Conservation (phyloP, 1,140 invertebrate species). For the Melitaea cinxia region DNA sequence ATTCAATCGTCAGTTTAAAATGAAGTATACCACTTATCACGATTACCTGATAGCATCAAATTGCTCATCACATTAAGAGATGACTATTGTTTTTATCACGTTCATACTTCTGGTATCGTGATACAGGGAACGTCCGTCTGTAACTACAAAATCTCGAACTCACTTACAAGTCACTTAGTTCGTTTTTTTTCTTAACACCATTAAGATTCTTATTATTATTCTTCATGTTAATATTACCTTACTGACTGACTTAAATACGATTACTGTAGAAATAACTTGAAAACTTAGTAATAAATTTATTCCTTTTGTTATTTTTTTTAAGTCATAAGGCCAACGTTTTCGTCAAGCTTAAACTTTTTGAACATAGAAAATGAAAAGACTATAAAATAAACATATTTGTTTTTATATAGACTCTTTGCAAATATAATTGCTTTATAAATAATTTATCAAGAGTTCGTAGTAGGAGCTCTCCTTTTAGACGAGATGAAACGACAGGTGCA, state of each 20-base stretch:
- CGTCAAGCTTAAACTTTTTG: too few species aligned
- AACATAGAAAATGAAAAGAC: too few species aligned
- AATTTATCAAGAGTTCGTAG: conserved; percentile 28
- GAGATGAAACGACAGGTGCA: conserved; percentile 63
- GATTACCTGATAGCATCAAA: conserved; percentile 18
- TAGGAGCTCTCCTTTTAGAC: conserved; percentile 24
- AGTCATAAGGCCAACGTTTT: too few species aligned
- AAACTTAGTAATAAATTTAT: too few species aligned
- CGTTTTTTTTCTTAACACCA: neutral
- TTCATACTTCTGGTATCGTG: conserved; percentile 26
- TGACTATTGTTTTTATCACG: conserved; percentile 39
- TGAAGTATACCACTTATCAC: conserved; percentile 1
- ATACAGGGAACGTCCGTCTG: conserved; percentile 10
- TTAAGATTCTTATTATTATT: too few species aligned
- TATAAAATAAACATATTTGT: too few species aligned
- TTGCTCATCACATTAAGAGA: conserved; percentile 30
- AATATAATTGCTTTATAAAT: too few species aligned
- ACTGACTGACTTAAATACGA: too few species aligned
- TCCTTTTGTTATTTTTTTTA: too few species aligned
- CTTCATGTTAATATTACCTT: too few species aligned
- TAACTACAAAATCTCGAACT: conserved; percentile 26
- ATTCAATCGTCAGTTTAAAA: conserved; percentile 3
- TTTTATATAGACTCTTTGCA: too few species aligned
- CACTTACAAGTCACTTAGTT: neutral
- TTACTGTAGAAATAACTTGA: too few species aligned